These are phyloP conservation scores for Catocala nupta DNA, from an alignment of 2,888 invertebrate genomes.

Conservation along the genomic window DNA sequence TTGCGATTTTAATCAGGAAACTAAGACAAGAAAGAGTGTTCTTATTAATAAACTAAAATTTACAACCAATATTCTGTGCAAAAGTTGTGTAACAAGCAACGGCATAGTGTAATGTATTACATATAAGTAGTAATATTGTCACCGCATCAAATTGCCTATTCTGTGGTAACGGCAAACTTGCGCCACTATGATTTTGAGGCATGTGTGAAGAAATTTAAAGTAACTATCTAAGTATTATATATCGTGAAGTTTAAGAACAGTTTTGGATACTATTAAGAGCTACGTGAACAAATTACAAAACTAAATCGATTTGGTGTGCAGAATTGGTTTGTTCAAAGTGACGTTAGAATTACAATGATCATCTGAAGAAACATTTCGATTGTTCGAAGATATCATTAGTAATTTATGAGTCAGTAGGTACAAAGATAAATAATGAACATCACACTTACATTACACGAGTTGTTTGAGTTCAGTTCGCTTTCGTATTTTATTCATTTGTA, in stretches of 20 bases:
- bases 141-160: slow-evolving; percentile 35
- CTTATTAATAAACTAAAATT: no score
- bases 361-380: slow-evolving; percentile 36
- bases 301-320: slow-evolving; percentile 55
- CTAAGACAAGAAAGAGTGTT: no score
- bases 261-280: slow-evolving; percentile 44
- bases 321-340: slow-evolving; percentile 41
- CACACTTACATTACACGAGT: no score
- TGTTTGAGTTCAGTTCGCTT: no score
- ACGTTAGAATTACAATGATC: no score
- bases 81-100: background rate
- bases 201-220: slow-evolving; percentile 48
- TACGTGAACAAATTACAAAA: slow-evolving; percentile 58
- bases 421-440: no score
- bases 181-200: slow-evolving; percentile 37
- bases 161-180: slow-evolving; percentile 35
- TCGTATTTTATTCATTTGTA: no score
- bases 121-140: slow-evolving; percentile 37
- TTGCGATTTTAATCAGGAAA: no score
- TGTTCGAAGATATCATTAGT: slow-evolving; percentile 23
- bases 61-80: no score
- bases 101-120: slow-evolving; percentile 26
- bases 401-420: no score
- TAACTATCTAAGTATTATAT: slow-evolving; percentile 17
- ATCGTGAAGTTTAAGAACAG: slow-evolving; percentile 29